Evolutionary conservation across 2,113 vertebrate genomes (phyloP).

Genomic region (Trogon melanurus): DNA sequence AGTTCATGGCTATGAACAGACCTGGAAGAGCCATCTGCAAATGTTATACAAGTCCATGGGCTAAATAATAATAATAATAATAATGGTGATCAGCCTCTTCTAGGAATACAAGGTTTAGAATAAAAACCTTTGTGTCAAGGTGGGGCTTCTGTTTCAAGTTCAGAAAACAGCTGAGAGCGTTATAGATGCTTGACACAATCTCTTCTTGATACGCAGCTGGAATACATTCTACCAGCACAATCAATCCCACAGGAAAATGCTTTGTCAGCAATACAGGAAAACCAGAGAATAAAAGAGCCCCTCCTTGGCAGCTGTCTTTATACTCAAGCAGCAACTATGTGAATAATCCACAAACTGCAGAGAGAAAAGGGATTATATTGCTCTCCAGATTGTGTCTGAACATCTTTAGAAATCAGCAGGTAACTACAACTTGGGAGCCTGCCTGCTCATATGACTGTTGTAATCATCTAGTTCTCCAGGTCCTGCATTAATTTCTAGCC

Average conservation of each 20-base stretch:
- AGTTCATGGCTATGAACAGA: not conserved
- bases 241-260: not conserved
- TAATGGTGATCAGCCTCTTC: not conserved
- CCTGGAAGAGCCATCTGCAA: not conserved
- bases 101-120: not conserved
- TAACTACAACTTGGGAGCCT: not conserved
- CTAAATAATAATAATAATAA: not conserved
- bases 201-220: not conserved
- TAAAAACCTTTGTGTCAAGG: not conserved
- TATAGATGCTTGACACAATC: not conserved
- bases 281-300: not conserved
- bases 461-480: not conserved
- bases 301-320: not conserved
- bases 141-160: not conserved
- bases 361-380: conserved; percentile 3
- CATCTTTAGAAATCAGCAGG: not conserved
- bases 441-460: not conserved
- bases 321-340: not conserved
- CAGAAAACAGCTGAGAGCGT: not conserved
- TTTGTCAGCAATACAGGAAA: not conserved
- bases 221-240: not conserved
- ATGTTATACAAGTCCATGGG: not conserved
- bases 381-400: not conserved
- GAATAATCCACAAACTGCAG: not conserved
- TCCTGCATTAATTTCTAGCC: not conserved